phyloP scores from a whole-genome alignment of 1,140 invertebrate genomes.

The Aphaenogaster rudis region DNA sequence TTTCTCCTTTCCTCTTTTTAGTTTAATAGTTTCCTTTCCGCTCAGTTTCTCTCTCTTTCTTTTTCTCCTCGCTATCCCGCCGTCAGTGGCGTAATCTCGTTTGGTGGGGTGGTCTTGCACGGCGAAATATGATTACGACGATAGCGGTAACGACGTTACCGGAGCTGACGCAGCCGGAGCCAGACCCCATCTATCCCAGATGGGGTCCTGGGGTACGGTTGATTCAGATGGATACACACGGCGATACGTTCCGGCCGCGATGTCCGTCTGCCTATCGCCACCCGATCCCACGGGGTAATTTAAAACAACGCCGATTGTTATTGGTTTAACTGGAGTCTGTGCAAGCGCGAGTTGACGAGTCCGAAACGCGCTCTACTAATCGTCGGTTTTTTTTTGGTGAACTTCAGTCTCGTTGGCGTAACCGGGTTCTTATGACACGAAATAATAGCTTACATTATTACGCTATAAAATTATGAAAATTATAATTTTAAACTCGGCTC shows the following conservation, averaged over 20 bases:
- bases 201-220: conserved; percentile 54
- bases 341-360: conserved; percentile 19
- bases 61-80: conserved; percentile 49
- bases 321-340: conserved; percentile 58
- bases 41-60: conserved; percentile 24
- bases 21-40: conserved; percentile 27
- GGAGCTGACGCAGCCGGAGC: conserved; percentile 74
- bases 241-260: conserved; percentile 34
- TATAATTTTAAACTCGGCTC: neutral
- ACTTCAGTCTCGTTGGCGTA: neutral
- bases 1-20: conserved; percentile 36
- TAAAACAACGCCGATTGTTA: conserved; percentile 73
- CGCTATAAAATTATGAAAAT: conserved; percentile 23
- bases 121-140: conserved; percentile 79
- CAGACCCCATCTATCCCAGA: conserved; percentile 67
- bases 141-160: conserved; percentile 78
- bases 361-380: neutral
- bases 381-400: neutral
- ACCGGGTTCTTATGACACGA: neutral
- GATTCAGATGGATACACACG: conserved; percentile 65
- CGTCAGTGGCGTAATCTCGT: conserved; percentile 69
- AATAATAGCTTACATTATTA: neutral
- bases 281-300: conserved; percentile 59
- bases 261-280: conserved; percentile 21
- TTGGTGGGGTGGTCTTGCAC: conserved; percentile 74